These are phyloP conservation scores for Erebia palarica DNA, from an alignment of 2,888 invertebrate genomes.

Conservation along the genomic window DNA sequence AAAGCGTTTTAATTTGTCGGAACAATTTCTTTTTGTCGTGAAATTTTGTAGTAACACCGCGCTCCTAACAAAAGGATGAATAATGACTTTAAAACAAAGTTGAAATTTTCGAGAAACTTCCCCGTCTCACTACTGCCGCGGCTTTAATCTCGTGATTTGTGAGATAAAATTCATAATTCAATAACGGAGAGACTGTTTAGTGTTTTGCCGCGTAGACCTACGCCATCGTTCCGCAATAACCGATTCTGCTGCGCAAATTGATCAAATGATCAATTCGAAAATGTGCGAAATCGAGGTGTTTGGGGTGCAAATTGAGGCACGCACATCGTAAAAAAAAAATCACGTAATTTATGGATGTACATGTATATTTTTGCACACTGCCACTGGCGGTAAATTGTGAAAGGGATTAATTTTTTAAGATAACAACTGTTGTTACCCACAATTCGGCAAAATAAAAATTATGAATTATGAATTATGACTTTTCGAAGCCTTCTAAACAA, in stretches of 20 bases:
- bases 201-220: slow-evolving; percentile 6
- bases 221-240: background rate
- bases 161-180: slow-evolving; percentile 35
- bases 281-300: background rate
- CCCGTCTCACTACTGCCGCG: slow-evolving; percentile 53
- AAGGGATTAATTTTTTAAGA: no score
- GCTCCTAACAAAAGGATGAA: slow-evolving; percentile 78
- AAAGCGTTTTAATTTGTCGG: slow-evolving; percentile 73
- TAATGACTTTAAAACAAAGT: slow-evolving; percentile 79
- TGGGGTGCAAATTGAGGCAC: background rate
- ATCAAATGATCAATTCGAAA: background rate
- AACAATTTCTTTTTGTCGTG: slow-evolving; percentile 75
- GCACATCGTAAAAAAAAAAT: no score
- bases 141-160: slow-evolving; percentile 41
- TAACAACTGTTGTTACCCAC: no score
- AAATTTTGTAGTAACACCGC: slow-evolving; percentile 69
- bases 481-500: no score
- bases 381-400: no score
- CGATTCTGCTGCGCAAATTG: background rate
- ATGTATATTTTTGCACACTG: no score
- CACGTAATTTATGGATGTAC: no score
- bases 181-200: slow-evolving; percentile 20
- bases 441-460: no score
- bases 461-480: no score
- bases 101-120: slow-evolving; percentile 70